phyloP scores from a whole-genome alignment of 2,113 vertebrate genomes.

The Xenopus tropicalis region UCB_Xtro_10.0 CM004443.2:67521001-67521500 shows the following conservation, averaged over 20 bases:
- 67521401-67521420: slow-evolving; percentile 71
- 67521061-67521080: too few species aligned
- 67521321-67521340: slow-evolving; percentile 48
- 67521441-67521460: slow-evolving; percentile 67
- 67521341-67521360: slow-evolving; percentile 63
- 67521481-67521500: slow-evolving; percentile 54
- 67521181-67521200: slow-evolving; percentile 47
- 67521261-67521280: slow-evolving; percentile 48
- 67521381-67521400: slow-evolving; percentile 72
- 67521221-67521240: slow-evolving; percentile 19
- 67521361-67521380: slow-evolving; percentile 51
- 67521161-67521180: slow-evolving; percentile 26
- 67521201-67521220: slow-evolving; percentile 26
- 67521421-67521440: slow-evolving; percentile 61
- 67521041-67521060: too few species aligned
- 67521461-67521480: slow-evolving; percentile 54
- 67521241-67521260: slow-evolving; percentile 50
- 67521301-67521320: slow-evolving; percentile 54
- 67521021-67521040: too few species aligned
- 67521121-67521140: slow-evolving; percentile 28
- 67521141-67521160: slow-evolving; percentile 30
- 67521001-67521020: too few species aligned
- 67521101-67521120: not conserved
- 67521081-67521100: too few species aligned
- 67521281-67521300: slow-evolving; percentile 47